These are phyloP conservation scores for Aporophyla lueneburgensis DNA, from an alignment of 2,888 invertebrate genomes.

Conservation along the genomic window DNA sequence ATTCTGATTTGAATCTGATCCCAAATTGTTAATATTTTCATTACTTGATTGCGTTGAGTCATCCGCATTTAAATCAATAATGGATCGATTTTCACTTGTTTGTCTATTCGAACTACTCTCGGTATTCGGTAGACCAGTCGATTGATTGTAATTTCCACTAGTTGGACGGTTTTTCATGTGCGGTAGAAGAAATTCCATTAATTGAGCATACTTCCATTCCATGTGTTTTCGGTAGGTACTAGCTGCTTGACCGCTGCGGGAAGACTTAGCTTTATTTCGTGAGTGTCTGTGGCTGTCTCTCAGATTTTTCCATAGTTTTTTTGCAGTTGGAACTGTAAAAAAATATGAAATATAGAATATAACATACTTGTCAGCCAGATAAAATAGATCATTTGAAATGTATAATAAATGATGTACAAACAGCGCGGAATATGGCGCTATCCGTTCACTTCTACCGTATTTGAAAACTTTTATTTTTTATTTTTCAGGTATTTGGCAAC, in stretches of 20 bases:
- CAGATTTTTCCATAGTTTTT: conserved; percentile 19
- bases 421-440: conserved; percentile 11
- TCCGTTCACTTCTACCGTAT: conserved; percentile 12
- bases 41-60: conserved; percentile 23
- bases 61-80: conserved; percentile 20
- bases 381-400: conserved; percentile 8
- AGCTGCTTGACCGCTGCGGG: conserved; percentile 15
- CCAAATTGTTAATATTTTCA: conserved; percentile 22
- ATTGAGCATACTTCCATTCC: conserved; percentile 19
- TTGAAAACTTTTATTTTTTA: conserved; percentile 21
- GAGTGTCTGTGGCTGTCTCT: conserved; percentile 18
- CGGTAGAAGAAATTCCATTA: conserved; percentile 27
- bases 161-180: conserved; percentile 26
- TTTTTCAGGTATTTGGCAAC: conserved; percentile 40
- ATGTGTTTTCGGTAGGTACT: conserved; percentile 14
- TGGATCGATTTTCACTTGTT: conserved; percentile 16
- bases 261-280: conserved; percentile 18
- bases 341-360: too few relatives aligned
- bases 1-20: conserved; percentile 31
- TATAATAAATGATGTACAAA: conserved; percentile 16
- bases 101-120: conserved; percentile 24
- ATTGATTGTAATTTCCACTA: conserved; percentile 28
- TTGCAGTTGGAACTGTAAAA: conserved; percentile 21
- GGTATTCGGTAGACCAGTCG: conserved; percentile 20
- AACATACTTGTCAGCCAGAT: too few relatives aligned